Conservation (phyloP, 2,888 invertebrate species). For the Stenodema calcarata region DNA sequence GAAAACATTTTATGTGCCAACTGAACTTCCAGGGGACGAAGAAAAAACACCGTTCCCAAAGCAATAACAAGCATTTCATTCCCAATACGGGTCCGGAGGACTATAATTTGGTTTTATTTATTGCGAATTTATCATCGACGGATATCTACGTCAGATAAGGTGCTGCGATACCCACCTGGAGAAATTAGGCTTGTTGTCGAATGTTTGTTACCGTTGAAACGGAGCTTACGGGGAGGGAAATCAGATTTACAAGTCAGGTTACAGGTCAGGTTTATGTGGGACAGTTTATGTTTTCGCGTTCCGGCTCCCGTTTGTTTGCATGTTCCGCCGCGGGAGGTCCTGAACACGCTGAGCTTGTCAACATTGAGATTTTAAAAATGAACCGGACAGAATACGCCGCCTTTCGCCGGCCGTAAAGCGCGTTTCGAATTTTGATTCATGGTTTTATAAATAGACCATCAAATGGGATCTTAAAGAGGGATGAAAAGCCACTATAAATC, state of each 20-base stretch:
- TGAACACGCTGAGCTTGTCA: neutral
- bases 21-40: neutral
- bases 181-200: neutral
- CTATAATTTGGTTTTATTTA: neutral
- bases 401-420: neutral
- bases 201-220: neutral
- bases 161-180: neutral
- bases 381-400: neutral
- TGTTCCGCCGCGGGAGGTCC: neutral
- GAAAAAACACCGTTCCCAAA: neutral
- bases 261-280: neutral
- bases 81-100: neutral
- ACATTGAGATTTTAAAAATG: neutral
- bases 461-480: neutral
- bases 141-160: neutral
- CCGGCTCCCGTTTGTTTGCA: neutral
- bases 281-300: neutral
- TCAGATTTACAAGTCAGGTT: neutral
- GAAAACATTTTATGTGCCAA: neutral
- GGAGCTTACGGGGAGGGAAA: neutral
- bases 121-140: neutral
- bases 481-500: constrained; percentile 1
- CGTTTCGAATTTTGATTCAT: neutral
- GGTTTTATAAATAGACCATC: neutral
- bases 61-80: neutral